Evolutionary conservation across 2,797 vertebrate genomes (phyloP), one percentile per base, ranked within the genome.

Genomic region (Benthosema pterotum): DNA sequence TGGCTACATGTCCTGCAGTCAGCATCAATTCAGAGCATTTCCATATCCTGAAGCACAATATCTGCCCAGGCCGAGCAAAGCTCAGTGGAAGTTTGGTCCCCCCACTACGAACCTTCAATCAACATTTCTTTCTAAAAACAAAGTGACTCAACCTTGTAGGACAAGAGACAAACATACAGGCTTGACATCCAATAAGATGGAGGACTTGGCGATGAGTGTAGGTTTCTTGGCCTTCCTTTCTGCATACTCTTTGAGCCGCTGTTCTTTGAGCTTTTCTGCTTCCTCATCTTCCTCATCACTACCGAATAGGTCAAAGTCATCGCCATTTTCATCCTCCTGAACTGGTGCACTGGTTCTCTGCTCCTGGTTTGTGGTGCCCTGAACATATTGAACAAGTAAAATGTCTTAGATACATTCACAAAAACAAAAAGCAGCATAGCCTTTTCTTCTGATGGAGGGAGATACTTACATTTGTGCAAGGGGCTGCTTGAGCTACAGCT

Each of bases 111-210:
- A 8, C 32, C 32, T 38, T 38, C 32, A 38, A 38, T 38, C 32
- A 32, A 38, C 32, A 38, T 38, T 38, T 38, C 32, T 2, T 38
- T 38, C 32, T 38, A 2, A 38, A 38, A 38, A 3, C 3, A 38
- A 38, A 38, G 32, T 38, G 32, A 38, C 32, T 38, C 32, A 38
- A 38, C 32, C 32, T 38, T 38, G 32, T 38, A 38, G 32, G 32
- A 38, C 8, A 46, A 12, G 28, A 43, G 22, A 14, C 25, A 13
- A 32, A 83, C 94, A 80, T 89, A 98, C 97, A 0, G 97, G 97
- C 69, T 99, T 99, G 49, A 99, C 96, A 0, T 99, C 97, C 77
- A 99, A 74, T 13, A 99, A 88, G 82, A 99, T 98, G 28, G 96
- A 98, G 28, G 97, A 98, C 83, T 98, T 99, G 76, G 97, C 97